Evolutionary conservation across 2,888 invertebrate species (phyloP).

Genomic region (Nomada hirtipes): DNA sequence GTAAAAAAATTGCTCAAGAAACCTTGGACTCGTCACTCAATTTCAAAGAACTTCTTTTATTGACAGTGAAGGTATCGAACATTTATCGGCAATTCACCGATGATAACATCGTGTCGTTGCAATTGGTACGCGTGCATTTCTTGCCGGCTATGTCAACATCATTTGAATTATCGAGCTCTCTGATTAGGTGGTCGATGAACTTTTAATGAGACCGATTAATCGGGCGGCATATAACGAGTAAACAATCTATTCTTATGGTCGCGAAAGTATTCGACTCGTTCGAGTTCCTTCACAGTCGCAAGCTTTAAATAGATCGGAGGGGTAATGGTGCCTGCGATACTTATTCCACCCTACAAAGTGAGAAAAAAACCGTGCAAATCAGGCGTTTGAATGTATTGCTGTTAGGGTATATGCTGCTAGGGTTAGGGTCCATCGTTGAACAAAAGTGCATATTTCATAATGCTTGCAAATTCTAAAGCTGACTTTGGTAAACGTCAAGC

Average conservation of each 20-base stretch:
- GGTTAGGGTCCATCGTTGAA: conserved; percentile 1
- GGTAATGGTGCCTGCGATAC: not conserved
- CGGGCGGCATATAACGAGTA: not conserved
- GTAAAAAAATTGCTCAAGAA: too few species aligned
- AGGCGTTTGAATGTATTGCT: not conserved
- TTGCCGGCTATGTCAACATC: not conserved
- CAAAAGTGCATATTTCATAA: conserved; percentile 16
- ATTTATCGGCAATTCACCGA: not conserved
- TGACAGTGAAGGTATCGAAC: too few species aligned
- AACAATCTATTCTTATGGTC: not conserved
- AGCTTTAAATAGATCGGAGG: not conserved
- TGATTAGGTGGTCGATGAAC: conserved; percentile 2
- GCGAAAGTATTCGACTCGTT: conserved; percentile 2
- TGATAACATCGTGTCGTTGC: not conserved
- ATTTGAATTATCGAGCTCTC: not conserved
- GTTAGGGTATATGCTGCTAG: too few species aligned
- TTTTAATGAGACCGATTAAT: conserved; percentile 19
- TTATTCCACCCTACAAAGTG: not conserved
- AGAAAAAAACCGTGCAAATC: not conserved
- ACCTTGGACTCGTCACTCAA: too few species aligned
- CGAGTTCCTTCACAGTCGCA: not conserved
- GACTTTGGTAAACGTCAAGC: conserved; percentile 24
- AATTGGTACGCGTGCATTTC: not conserved
- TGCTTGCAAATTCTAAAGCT: conserved; percentile 1
- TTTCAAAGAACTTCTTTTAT: too few species aligned